phyloP scores from a whole-genome alignment of 1,140 invertebrate species.

The Brachionus koreanus region DNA sequence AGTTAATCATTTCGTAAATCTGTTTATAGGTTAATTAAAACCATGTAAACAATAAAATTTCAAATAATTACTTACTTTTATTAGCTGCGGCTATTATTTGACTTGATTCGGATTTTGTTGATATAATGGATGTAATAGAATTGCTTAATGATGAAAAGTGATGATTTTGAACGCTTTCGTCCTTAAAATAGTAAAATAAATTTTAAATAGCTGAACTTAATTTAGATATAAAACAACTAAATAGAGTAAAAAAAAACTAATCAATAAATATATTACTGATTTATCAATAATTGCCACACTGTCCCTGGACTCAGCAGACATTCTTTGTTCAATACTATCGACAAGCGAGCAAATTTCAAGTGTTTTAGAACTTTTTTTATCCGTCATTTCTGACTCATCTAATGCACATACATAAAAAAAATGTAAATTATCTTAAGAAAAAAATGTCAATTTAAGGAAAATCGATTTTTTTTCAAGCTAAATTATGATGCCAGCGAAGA shows the following conservation, averaged over 20 bases:
- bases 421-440: neutral
- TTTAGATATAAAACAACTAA: neutral
- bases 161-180: neutral
- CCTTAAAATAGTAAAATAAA: neutral
- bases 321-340: neutral
- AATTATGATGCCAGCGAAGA: neutral
- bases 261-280: constrained; percentile 13
- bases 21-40: neutral
- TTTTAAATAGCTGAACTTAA: neutral
- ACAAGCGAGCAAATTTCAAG: neutral
- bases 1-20: neutral
- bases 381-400: constrained; percentile 32
- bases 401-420: neutral
- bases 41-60: neutral
- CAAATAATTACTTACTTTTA: neutral
- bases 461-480: constrained; percentile 1
- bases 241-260: neutral
- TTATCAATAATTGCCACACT: neutral
- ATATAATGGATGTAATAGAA: neutral
- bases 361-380: neutral
- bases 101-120: neutral
- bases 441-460: neutral
- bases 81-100: neutral
- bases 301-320: neutral
- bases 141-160: neutral